Evolutionary conservation across 2,113 vertebrate genomes (phyloP).

Genomic region (Phaethon lepturus): DNA sequence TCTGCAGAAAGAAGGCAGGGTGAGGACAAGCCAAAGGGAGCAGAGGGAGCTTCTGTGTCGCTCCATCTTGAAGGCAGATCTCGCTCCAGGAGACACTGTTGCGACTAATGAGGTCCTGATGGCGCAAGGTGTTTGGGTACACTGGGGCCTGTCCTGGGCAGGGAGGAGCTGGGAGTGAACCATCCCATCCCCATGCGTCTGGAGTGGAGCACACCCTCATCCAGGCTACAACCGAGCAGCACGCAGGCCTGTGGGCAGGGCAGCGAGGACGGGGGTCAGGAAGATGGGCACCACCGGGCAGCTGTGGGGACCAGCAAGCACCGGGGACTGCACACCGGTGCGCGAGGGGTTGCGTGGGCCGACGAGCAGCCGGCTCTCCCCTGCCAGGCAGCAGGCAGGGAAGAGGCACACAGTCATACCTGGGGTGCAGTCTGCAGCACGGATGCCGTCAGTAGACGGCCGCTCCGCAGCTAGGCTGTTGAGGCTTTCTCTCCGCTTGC

Average conservation of each 20-base stretch:
- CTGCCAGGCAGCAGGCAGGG: neutral
- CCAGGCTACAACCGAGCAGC: neutral
- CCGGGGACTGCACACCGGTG: neutral
- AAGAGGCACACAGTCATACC: neutral
- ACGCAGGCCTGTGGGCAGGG: rapidly evolving
- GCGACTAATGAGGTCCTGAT: neutral
- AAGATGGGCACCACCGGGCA: neutral
- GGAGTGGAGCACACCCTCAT: neutral
- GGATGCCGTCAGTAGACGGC: rapidly evolving
- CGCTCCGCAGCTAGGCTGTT: neutral
- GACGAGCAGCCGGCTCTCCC: rapidly evolving
- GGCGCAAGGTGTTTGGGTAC: neutral
- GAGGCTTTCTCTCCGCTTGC: slow-evolving; percentile 62
- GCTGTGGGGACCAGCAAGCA: neutral
- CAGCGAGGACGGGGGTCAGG: neutral
- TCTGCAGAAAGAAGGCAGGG: neutral
- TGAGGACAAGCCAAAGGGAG: neutral
- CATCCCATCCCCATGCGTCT: neutral
- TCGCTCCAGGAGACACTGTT: neutral
- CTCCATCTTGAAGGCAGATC: neutral
- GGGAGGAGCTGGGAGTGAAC: neutral
- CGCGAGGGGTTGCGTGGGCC: neutral
- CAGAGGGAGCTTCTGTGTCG: neutral
- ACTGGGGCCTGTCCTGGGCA: neutral
- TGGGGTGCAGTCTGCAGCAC: neutral